Base-by-base conservation (phyloP, 2,113 vertebrate genomes). In the Zeus faber region DNA sequence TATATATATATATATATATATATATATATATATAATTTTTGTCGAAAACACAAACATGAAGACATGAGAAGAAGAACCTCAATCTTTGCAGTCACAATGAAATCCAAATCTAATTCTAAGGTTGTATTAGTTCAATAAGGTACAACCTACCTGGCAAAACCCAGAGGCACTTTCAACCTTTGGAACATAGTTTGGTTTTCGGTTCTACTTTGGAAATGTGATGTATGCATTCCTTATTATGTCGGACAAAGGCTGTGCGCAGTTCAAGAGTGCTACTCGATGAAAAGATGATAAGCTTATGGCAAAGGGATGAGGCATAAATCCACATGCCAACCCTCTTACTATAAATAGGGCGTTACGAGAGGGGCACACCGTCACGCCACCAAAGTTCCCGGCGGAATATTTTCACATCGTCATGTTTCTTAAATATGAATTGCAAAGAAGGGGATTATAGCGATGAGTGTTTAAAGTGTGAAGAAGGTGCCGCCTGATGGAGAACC, bases 131-230 rank as follows among this genome's bases (percentile, higher is more conserved):
- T 13, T 45, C 6, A 3, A 58, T 61, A 45, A 21, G 17, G 6
- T 9, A 49, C 20, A 50, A 70, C 82, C 10, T 82, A 84, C 82
- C 82, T 84, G 54, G 79, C 70, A 54, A 79, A 76, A 18, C 67
- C 46, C 4, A 82, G 65, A 63, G 79, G 82, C 58, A 77, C 49
- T 64, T 71, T 82, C 35, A 82, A 8, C 56, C 74, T 74, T 16
- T 77, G 72, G 9, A 82, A 67, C 82, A 84, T 84, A 46, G 17
- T 39, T 62, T 22, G 39, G 54, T 22, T 48, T 53, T 23, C 35
- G 25, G n/a, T n/a, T n/a, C n/a, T n/a, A n/a, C n/a, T 3, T n/a
- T 50, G 0, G 58, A 51, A 25, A 47, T 56, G 56, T 47, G 51
- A 43, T 29, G 47, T 59, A 39, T n/a, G n/a, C n/a, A n/a, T n/a